phyloP scores from a whole-genome alignment of 2,797 vertebrate genomes.

The Psittacula echo region DNA sequence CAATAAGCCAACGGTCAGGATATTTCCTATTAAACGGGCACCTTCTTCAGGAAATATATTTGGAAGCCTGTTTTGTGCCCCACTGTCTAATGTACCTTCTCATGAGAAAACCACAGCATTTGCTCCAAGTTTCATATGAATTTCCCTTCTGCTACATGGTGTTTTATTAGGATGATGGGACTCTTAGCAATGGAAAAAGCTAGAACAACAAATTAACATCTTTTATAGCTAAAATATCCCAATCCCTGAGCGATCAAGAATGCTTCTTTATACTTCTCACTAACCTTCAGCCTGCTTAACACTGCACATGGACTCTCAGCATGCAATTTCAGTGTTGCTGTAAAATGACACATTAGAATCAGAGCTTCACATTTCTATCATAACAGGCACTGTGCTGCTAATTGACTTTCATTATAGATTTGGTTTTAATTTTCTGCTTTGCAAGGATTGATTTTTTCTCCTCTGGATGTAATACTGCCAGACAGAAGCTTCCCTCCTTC shows the following conservation, averaged over 20 bases:
- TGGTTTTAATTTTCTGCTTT: background rate
- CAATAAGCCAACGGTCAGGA: background rate
- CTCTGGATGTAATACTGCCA: background rate
- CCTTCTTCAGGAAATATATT: background rate
- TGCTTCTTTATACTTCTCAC: background rate
- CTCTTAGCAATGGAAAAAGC: background rate
- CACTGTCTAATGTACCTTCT: background rate
- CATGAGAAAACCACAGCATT: background rate
- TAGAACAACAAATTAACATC: background rate
- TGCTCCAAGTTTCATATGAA: background rate
- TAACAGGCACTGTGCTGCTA: background rate
- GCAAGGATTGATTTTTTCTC: background rate
- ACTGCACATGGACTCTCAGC: fast-evolving
- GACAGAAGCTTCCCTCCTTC: background rate
- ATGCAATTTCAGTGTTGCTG: background rate
- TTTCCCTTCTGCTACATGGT: background rate
- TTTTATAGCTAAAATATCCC: background rate
- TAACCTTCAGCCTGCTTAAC: background rate
- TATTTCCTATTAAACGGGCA: background rate
- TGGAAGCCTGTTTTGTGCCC: background rate
- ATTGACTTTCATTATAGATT: background rate
- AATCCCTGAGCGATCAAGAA: background rate
- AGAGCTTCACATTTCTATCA: background rate
- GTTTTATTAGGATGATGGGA: background rate
- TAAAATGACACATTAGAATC: background rate